Evolutionary conservation across 2,113 vertebrate genomes (phyloP), one percentile per base, ranked within the genome.

Genomic region (Nansenia antarctica): DNA sequence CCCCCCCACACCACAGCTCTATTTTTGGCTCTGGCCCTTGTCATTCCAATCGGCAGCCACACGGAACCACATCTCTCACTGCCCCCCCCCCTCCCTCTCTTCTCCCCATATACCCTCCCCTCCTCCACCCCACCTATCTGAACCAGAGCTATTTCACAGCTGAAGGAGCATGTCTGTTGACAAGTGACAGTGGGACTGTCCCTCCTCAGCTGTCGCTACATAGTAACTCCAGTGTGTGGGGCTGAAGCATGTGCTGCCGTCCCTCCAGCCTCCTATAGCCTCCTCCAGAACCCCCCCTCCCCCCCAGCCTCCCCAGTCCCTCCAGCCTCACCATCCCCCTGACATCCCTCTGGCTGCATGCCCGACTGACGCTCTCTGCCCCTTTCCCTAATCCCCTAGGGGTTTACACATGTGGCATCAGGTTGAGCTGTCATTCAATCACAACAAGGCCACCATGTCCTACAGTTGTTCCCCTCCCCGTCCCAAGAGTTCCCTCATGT

Each of bases 171-270:
- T 79, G 87, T 81, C 76, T 74, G 74, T 77, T 85, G 84, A 88
- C 82, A 85, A 82, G 74, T 84, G 82, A 73, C 78, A 80, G 78
- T 14, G 54, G 76, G 68, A 52, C 30, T 26, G 39, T 76, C 45
- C 76, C 55, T 39, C 32, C 80, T 83, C 89, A 91, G 90, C 89
- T 91, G 90, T 89, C 67, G 29, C 32, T 74, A 77, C 82, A 82
- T 34, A 84, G 69, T 78, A 53, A 72, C 58, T 69, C 74, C 70
- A 84, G 72, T 82, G 72, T 85, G 61, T 77, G 31, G 30, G 30
- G 45, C 59, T 27, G 59, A 67, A 87, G 55, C 79, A 83, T 73
- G 73, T 84, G 76, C 49, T 73, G 14, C 9, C 68, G 67, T 67
- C 72, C 69, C 49, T 78, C 67, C 24, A 73, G 54, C 70, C 68